Evolutionary conservation across 1,140 invertebrate species (phyloP).

Genomic region (Anastatus disparis): DNA sequence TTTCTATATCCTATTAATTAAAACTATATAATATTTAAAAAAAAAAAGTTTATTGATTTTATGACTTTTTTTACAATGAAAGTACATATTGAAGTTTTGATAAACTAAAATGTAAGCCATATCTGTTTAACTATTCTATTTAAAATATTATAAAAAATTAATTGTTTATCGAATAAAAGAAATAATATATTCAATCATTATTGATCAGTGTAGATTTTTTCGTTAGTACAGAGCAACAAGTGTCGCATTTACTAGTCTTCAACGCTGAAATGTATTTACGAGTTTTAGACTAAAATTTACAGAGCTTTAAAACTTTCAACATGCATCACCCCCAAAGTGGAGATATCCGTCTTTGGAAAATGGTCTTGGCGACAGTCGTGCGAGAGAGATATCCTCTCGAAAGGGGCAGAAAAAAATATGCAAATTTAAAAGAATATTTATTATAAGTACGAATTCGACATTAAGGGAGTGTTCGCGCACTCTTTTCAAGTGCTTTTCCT

Average conservation of each 20-base stretch:
- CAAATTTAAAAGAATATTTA: conserved; percentile 38
- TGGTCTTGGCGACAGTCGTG: conserved; percentile 12
- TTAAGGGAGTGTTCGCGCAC: not conserved
- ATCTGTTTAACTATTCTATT: too few relatives aligned
- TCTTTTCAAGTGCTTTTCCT: conserved; percentile 12
- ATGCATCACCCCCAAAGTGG: conserved; percentile 37
- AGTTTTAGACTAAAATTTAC: conserved; percentile 24
- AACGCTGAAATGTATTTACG: not conserved
- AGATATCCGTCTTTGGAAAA: conserved; percentile 34
- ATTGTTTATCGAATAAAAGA: conserved; percentile 2
- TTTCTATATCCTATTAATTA: too few relatives aligned
- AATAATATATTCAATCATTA: not conserved
- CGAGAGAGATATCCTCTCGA: conserved; percentile 12
- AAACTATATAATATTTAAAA: too few relatives aligned
- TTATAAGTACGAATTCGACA: conserved; percentile 23
- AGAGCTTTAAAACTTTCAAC: conserved; percentile 36
- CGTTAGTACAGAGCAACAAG: conserved; percentile 26
- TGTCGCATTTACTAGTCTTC: conserved; percentile 21
- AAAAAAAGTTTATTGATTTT: too few relatives aligned
- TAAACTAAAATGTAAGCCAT: too few relatives aligned
- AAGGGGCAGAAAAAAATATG: conserved; percentile 28
- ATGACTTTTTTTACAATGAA: too few relatives aligned
- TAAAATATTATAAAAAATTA: too few relatives aligned
- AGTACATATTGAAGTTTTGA: too few relatives aligned
- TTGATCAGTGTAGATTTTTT: not conserved